Evolutionary conservation across 2,888 invertebrate species (phyloP).

Genomic region (Chymomyza caudatula): DNA sequence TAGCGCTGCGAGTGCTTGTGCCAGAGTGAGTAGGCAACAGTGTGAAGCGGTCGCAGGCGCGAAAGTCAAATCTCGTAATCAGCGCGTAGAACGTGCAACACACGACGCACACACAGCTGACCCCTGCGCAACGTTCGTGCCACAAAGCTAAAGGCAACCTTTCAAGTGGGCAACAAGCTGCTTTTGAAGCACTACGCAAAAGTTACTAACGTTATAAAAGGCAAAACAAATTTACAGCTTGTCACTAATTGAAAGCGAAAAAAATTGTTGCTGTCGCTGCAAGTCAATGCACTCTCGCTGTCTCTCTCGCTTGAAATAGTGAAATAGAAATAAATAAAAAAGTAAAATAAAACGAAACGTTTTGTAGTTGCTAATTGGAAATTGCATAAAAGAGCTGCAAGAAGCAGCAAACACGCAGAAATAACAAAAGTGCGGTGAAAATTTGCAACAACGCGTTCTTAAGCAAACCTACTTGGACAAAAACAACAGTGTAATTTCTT

Average conservation of each 20-base stretch:
- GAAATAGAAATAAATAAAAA: too few relatives aligned
- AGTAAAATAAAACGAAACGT: too few relatives aligned
- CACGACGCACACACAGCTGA: background rate
- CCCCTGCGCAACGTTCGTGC: constrained; percentile 43
- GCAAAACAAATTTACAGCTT: constrained; percentile 40
- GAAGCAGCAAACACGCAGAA: constrained; percentile 11
- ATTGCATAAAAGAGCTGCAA: constrained; percentile 46
- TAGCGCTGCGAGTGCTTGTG: background rate
- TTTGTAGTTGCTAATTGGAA: constrained; percentile 22
- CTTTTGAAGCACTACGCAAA: too few relatives aligned
- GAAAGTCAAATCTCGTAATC: constrained; percentile 27
- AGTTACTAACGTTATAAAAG: background rate
- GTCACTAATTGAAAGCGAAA: constrained; percentile 17
- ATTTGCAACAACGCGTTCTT: constrained; percentile 7
- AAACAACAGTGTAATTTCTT: background rate
- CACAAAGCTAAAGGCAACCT: constrained; percentile 3
- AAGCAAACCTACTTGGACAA: background rate
- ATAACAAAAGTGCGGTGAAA: constrained; percentile 8
- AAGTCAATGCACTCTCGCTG: constrained; percentile 60
- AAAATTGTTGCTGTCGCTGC: constrained; percentile 15
- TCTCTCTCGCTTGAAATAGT: too few relatives aligned
- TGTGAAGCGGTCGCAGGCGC: too few relatives aligned
- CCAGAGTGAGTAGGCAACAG: background rate
- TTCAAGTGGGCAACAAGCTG: background rate
- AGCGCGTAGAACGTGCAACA: constrained; percentile 22